phyloP scores from a whole-genome alignment of 2,797 vertebrate genomes.

The Rhinatrema bivittatum region DNA sequence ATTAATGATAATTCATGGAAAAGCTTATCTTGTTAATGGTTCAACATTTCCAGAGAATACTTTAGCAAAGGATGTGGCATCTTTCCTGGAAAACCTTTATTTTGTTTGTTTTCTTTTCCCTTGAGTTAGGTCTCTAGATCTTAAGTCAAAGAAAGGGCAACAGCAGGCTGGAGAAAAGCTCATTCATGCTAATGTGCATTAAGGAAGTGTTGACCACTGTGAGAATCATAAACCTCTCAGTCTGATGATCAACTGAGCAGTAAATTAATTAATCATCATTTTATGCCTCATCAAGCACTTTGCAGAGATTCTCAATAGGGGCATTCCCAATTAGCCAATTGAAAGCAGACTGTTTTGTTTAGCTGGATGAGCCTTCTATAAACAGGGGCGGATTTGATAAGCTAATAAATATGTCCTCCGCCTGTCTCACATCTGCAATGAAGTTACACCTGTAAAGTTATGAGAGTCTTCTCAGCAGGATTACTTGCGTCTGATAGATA shows the following conservation, averaged over 20 bases:
- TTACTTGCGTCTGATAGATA: slow-evolving; percentile 36
- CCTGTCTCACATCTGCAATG: slow-evolving; percentile 77
- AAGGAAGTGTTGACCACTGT: slow-evolving; percentile 79
- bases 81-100: too few species aligned
- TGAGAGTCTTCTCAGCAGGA: slow-evolving; percentile 47
- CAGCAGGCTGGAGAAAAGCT: slow-evolving; percentile 46
- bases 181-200: slow-evolving; percentile 48
- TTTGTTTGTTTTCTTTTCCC: too few species aligned
- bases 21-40: too few species aligned
- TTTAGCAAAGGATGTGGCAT: too few species aligned
- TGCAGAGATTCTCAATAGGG: slow-evolving; percentile 79
- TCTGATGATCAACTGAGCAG: slow-evolving; percentile 97
- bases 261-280: slow-evolving; percentile 99
- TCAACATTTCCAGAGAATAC: too few species aligned
- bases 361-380: slow-evolving; percentile 70
- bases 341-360: slow-evolving; percentile 89
- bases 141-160: slow-evolving; percentile 74
- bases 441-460: slow-evolving; percentile 71
- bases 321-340: slow-evolving; percentile 82
- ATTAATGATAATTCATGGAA: too few species aligned
- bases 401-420: slow-evolving; percentile 95
- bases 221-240: slow-evolving; percentile 93
- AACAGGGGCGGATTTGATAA: slow-evolving; percentile 79
- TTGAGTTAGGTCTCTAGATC: slow-evolving; percentile 36
- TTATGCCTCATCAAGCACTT: slow-evolving; percentile 98